Conservation (phyloP, 2,888 invertebrate genomes). For the Drosophila nigritarsus region DNA sequence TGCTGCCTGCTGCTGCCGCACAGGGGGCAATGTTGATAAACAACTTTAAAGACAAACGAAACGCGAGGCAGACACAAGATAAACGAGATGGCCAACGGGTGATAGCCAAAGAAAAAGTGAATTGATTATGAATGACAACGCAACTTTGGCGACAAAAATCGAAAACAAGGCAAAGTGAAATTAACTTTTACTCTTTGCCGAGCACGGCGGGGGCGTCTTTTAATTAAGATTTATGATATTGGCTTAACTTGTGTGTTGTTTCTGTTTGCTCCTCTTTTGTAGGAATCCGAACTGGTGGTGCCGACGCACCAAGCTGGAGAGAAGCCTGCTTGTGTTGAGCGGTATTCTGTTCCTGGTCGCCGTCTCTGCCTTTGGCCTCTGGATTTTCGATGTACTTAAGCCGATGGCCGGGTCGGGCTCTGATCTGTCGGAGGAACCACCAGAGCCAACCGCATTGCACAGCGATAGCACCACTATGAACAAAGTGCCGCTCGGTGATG, state of each 20-base stretch:
- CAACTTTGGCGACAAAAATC: slow-evolving; percentile 19
- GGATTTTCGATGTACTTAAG: slow-evolving; percentile 81
- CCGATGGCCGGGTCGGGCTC: background rate
- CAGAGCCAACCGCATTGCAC: slow-evolving; percentile 77
- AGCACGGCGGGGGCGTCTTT: slow-evolving; percentile 16
- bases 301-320: slow-evolving; percentile 90
- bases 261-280: slow-evolving; percentile 7
- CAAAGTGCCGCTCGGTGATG: slow-evolving; percentile 63
- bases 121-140: slow-evolving; percentile 47
- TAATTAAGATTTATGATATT: slow-evolving; percentile 54
- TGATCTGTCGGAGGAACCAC: slow-evolving; percentile 15
- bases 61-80: slow-evolving; percentile 39
- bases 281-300: slow-evolving; percentile 94
- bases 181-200: slow-evolving; percentile 34
- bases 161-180: slow-evolving; percentile 52
- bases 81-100: slow-evolving; percentile 42
- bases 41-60: slow-evolving; percentile 55
- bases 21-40: slow-evolving; percentile 48
- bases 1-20: slow-evolving; percentile 10
- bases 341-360: slow-evolving; percentile 88
- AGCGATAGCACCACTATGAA: slow-evolving; percentile 64
- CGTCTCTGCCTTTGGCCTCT: slow-evolving; percentile 86
- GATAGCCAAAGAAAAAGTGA: slow-evolving; percentile 41
- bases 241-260: slow-evolving; percentile 4
- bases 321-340: slow-evolving; percentile 88